These are phyloP conservation scores for Scomberomorus guttatus DNA, from an alignment of 2,797 vertebrate genomes.

Conservation along the genomic window DNA sequence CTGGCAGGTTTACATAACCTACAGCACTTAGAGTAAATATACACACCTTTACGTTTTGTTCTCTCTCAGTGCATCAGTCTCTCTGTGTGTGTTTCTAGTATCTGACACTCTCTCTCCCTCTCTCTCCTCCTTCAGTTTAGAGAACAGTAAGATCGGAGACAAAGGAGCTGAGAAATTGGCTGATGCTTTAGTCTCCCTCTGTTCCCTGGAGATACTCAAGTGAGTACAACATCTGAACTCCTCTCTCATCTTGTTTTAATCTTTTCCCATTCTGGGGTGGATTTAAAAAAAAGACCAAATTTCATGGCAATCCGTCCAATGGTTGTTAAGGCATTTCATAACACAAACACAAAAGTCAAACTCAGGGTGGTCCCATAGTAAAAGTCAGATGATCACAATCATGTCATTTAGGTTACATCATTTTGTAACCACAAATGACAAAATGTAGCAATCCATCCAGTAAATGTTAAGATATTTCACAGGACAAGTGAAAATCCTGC, in stretches of 20 bases:
- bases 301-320: too few species aligned
- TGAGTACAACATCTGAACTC: slow-evolving; percentile 78
- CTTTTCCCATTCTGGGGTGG: rapidly evolving
- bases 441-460: too few species aligned
- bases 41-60: background rate
- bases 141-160: slow-evolving; percentile 93
- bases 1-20: slow-evolving; percentile 90
- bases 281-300: background rate
- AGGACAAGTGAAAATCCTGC: too few species aligned
- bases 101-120: slow-evolving; percentile 8
- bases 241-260: background rate
- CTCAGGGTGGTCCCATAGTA: too few species aligned
- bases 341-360: too few species aligned
- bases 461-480: too few species aligned
- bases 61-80: background rate
- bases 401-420: too few species aligned
- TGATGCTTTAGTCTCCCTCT: slow-evolving; percentile 83
- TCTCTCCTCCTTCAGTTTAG: slow-evolving; percentile 84
- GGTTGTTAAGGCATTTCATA: too few species aligned
- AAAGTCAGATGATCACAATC: too few species aligned
- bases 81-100: background rate
- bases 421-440: too few species aligned
- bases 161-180: slow-evolving; percentile 86
- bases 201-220: slow-evolving; percentile 91
- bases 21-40: slow-evolving; percentile 90